Conservation (phyloP, 2,113 vertebrate genomes). For the Camelus bactrianus region DNA sequence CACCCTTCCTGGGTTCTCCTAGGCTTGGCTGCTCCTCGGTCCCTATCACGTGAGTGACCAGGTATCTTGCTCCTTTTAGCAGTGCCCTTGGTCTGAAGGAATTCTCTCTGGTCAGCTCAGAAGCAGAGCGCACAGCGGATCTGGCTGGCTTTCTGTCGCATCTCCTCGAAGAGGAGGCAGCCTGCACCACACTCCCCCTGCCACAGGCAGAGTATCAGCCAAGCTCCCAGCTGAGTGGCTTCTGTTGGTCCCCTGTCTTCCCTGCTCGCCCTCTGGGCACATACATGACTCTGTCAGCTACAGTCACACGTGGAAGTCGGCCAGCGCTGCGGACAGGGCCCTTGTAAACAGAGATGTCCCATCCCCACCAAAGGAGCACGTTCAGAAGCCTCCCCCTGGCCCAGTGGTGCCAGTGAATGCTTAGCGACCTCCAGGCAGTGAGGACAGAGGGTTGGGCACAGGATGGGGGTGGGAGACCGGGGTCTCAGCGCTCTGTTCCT, state of each 20-base stretch:
- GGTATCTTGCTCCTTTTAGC: accelerated
- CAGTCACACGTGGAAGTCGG: background rate
- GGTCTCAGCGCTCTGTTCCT: accelerated
- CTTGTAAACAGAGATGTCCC: background rate
- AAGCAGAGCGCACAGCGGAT: background rate
- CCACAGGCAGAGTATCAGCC: slow-evolving; percentile 71
- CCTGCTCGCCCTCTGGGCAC: background rate
- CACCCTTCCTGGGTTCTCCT: background rate
- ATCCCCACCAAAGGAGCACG: no score
- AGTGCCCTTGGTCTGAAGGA: background rate
- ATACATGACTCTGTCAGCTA: no score
- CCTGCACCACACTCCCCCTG: slow-evolving; percentile 14
- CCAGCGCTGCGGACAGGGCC: accelerated
- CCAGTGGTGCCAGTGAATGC: no score
- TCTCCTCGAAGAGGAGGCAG: background rate
- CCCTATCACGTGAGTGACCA: accelerated
- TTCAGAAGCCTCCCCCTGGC: no score
- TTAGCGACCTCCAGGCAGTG: background rate
- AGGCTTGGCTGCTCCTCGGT: background rate
- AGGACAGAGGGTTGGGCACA: background rate
- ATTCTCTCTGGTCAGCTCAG: no score
- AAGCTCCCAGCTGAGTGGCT: slow-evolving; percentile 77
- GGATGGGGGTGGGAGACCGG: background rate
- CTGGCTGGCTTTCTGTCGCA: background rate
- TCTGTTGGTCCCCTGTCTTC: slow-evolving; percentile 41